Base-by-base conservation (phyloP, 2,113 vertebrate species). In the Lichenostomus cassidix region DNA sequence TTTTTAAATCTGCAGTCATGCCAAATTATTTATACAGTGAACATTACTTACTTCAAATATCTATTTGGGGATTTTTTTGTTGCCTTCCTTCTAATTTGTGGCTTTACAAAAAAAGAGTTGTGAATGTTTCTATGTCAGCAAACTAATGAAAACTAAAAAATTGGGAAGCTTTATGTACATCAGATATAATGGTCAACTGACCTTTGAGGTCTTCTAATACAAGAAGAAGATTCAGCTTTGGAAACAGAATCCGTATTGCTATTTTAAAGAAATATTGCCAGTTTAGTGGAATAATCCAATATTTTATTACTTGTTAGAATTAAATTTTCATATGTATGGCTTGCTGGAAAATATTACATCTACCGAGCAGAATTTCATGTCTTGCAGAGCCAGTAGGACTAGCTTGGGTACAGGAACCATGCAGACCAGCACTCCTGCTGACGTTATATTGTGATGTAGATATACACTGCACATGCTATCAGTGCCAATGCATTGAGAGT, bases 251-350 rank as follows among this genome's bases (percentile, higher is more conserved):
- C 47, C 76, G 49, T 92, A 85, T 78, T 89, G 49, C 7, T 88
- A 60, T 92, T 89, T 94, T 86, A 95, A 95, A 65, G 58, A 97
- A 42, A 77, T 44, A 33, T 67, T 60, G 21, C 31, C 37, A 60
- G 6, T 85, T 82, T 56, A 49, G 46, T 58, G 41, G 56, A 63
- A 64, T 35, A 84, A 52, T 58, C 41, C 50, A 50, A 7, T 69
- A 62, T 52, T 78, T 76, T 52, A 56, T 65, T 80, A 83, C 62
- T 15, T 77, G n/a, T 55, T 70, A 29, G 29, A 60, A 73, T 29
- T 11, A 10, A 24, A 60, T 46, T 80, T 88, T 44, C n/a, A 25
- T 53, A 28, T 12, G 12, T 18, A 28, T 50, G 77, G 25, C 15
- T 15, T 77, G 22, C 53, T 86, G 63, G n/a, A 68, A 71, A 56